These are phyloP conservation scores for Ophiothrix spiculata DNA, from an alignment of 35 echinoderm and acorn worm species.

Conservation along the genomic window DNA sequence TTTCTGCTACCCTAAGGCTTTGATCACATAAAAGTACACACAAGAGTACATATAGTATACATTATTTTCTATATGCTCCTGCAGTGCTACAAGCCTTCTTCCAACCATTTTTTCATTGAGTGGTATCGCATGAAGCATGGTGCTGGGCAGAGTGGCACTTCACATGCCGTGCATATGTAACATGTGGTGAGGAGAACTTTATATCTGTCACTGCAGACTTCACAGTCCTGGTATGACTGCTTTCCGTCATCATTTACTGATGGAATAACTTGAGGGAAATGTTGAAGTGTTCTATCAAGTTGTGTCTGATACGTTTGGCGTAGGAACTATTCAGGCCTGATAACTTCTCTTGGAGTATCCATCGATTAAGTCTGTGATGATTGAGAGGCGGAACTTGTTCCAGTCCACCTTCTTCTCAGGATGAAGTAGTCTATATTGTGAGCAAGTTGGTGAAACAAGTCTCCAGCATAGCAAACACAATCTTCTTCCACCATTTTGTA, in stretches of 20 bases:
- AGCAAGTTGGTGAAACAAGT: too few species aligned
- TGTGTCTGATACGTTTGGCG: neutral
- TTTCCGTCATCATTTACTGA: conserved; percentile 15
- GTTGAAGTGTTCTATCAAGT: conserved; percentile 14
- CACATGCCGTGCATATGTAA: conserved; percentile 33
- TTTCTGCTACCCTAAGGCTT: too few species aligned
- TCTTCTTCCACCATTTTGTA: conserved; percentile 59
- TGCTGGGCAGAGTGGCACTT: conserved; percentile 35
- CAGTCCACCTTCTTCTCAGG: conserved; percentile 16
- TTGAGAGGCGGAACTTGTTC: neutral
- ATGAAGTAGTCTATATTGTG: conserved; percentile 28
- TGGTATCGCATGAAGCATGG: conserved; percentile 27
- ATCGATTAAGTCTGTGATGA: conserved; percentile 20
- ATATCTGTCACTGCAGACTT: conserved; percentile 32
- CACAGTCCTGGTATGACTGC: conserved; percentile 23
- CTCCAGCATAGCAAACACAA: conserved; percentile 33
- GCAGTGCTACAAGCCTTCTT: too few species aligned
- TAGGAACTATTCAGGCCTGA: too few species aligned
- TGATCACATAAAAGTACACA: too few species aligned
- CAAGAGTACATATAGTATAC: too few species aligned
- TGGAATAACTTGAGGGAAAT: conserved; percentile 31
- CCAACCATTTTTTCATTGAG: neutral
- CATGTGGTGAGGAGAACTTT: conserved; percentile 37
- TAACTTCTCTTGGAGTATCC: neutral
- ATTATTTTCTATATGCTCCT: too few species aligned